phyloP scores from a whole-genome alignment of 92 coral and sea anemone genomes.

The Actinostola sp. region DNA sequence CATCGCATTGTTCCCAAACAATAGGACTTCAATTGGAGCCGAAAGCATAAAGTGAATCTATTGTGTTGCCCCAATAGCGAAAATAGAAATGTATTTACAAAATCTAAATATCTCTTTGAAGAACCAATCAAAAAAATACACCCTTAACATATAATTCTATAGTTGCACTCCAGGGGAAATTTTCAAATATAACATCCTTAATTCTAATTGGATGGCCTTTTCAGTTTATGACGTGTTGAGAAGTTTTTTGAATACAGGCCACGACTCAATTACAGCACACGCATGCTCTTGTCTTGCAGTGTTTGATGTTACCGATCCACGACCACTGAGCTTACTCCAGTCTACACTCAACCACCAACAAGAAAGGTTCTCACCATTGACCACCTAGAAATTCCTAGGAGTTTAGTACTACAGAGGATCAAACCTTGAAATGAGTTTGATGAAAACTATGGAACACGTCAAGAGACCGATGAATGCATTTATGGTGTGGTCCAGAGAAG shows the following conservation, averaged over 20 bases:
- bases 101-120: slow-evolving; percentile 90
- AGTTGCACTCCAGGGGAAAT: slow-evolving; percentile 67
- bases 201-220: slow-evolving; percentile 96
- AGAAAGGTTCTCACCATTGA: slow-evolving; percentile 69
- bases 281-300: slow-evolving; percentile 77
- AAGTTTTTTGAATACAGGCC: slow-evolving; percentile 58
- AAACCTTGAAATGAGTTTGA: slow-evolving; percentile 43
- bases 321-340: slow-evolving; percentile 56
- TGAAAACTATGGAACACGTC: slow-evolving; percentile 85
- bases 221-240: slow-evolving; percentile 87
- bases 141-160: slow-evolving; percentile 66
- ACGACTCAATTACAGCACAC: slow-evolving; percentile 87
- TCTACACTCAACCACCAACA: slow-evolving; percentile 57
- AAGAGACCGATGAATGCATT: slow-evolving; percentile 99
- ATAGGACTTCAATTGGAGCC: slow-evolving; percentile 80
- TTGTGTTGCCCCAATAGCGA: slow-evolving; percentile 72
- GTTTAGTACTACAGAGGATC: slow-evolving; percentile 38
- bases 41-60: slow-evolving; percentile 62
- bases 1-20: slow-evolving; percentile 75
- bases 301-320: slow-evolving; percentile 91
- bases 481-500: slow-evolving; percentile 99
- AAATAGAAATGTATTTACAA: slow-evolving; percentile 87
- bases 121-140: slow-evolving; percentile 84
- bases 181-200: slow-evolving; percentile 78
- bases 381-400: slow-evolving; percentile 92